phyloP scores from a whole-genome alignment of 2,113 vertebrate genomes.

The Eolophus roseicapilla region DNA sequence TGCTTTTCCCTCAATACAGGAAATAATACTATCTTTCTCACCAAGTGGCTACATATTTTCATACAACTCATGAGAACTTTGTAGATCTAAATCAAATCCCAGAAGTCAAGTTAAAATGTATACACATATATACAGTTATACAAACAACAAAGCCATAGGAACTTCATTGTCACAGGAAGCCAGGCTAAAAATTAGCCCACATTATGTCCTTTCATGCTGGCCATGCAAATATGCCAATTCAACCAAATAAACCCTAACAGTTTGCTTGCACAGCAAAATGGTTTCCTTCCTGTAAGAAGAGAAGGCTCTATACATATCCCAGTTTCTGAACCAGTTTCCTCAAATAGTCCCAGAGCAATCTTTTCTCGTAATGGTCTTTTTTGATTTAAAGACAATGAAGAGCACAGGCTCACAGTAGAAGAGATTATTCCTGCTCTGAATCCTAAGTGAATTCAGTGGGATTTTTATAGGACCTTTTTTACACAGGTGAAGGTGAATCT shows the following conservation, averaged over 20 bases:
- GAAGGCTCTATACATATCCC: background rate
- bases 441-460: conserved; percentile 9
- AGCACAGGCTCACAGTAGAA: background rate
- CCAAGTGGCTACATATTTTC: background rate
- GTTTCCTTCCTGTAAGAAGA: background rate
- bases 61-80: background rate
- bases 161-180: background rate
- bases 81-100: background rate
- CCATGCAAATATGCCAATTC: background rate
- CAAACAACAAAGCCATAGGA: background rate
- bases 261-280: background rate
- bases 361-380: background rate
- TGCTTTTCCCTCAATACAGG: accelerated
- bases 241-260: background rate
- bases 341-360: background rate
- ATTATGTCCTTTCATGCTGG: background rate
- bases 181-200: background rate
- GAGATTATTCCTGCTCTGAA: background rate
- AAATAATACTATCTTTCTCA: background rate
- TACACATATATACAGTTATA: background rate
- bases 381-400: conserved; percentile 53
- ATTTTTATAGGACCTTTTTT: conserved; percentile 19
- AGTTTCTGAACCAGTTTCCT: background rate
- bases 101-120: background rate
- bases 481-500: conserved; percentile 12